Base-by-base conservation (phyloP, 2,797 vertebrate genomes). In the Argyrosomus regius region DNA sequence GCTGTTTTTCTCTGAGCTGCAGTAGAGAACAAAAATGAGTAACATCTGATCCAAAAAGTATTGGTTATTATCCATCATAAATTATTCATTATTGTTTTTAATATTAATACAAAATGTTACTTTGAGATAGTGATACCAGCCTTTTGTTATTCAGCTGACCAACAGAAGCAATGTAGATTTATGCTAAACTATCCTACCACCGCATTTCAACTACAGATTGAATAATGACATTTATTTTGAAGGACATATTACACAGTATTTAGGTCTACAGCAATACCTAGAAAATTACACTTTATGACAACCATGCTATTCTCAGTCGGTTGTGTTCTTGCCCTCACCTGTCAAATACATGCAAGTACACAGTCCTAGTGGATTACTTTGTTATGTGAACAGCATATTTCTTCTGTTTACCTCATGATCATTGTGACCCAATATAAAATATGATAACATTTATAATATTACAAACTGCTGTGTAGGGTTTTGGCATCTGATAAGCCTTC, bases 11-110 rank as follows among this genome's bases (percentile, higher is more conserved):
- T 68, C 56, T 75, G 26, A 64, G 64, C 65, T 63, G 22, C 78
- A 64, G 56, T n/a, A 20, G 54, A 69, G 31, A 79, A 81, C 61
- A 65, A 62, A 82, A 91, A 84, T 78, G 64, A 82, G 49, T 75
- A 4, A 58, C 59, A 76, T 91, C 77, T 79, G 77, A 87, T 86
- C 64, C 26, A 28, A 54, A 70, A 70, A 68, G 31, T 66, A 49
- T 57, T 60, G 31, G 28, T 22, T 69, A 65, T 75, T 54, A 77
- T 49, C 22, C 56, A 53, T 72, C 20, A 68, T 46, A 26, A 57
- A 70, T 74, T 63, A 70, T 61, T 69, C 20, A 49, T 62, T 50
- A 7, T 59, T 69, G 41, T 65, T 75, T 72, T 52, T 75, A 43
- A 58, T 78, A 77, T 84, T 75, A 57, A 72, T 65, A 81, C 5